These are phyloP conservation scores for Coelopa frigida DNA, from an alignment of 1,140 invertebrate genomes.

Conservation along the genomic window DNA sequence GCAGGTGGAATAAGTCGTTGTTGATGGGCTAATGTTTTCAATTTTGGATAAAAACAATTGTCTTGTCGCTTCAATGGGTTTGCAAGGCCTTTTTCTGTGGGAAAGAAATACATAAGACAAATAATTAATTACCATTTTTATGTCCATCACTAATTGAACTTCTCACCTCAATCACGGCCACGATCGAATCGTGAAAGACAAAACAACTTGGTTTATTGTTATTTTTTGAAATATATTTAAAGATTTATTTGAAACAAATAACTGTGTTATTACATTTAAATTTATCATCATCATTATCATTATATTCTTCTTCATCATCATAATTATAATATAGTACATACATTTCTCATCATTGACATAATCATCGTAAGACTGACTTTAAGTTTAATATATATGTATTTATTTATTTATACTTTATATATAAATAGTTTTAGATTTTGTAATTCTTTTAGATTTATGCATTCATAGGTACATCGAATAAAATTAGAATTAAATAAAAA, in stretches of 20 bases:
- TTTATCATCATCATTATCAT: conserved; percentile 27
- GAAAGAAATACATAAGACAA: too few species aligned
- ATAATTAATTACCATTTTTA: too few species aligned
- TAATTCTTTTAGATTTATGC: conserved; percentile 4
- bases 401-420: conserved; percentile 26
- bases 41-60: too few species aligned
- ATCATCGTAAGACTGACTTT: conserved; percentile 7
- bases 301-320: conserved; percentile 20
- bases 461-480: conserved; percentile 9
- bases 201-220: conserved; percentile 8
- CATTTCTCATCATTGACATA: conserved; percentile 23
- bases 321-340: conserved; percentile 25
- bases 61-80: too few species aligned
- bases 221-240: conserved; percentile 42
- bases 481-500: too few species aligned
- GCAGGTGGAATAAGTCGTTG: too few species aligned
- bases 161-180: conserved; percentile 17
- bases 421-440: conserved; percentile 17
- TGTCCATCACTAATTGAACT: too few species aligned
- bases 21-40: too few species aligned
- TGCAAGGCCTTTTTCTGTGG: too few species aligned
- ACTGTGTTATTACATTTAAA: conserved; percentile 46
- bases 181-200: not conserved
- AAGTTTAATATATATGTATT: conserved; percentile 16
- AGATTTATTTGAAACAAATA: conserved; percentile 46